Evolutionary conservation across 2,113 vertebrate species (phyloP).

Genomic region (Callipepla squamata): DNA sequence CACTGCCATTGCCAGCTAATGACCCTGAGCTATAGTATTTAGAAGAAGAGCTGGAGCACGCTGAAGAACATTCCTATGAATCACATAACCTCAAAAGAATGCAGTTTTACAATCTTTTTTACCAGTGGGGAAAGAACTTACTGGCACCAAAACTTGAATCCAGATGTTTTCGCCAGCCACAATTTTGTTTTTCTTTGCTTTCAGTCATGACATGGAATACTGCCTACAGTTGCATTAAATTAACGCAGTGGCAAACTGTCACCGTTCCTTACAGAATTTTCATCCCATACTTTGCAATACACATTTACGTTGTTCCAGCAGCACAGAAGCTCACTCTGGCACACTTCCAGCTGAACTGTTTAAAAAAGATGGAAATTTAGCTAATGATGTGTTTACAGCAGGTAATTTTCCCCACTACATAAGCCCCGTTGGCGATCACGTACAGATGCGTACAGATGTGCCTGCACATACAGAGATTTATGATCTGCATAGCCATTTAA

Average conservation of each 20-base stretch:
- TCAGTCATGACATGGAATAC: conserved; percentile 31
- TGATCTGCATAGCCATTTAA: conserved; percentile 1
- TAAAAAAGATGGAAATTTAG: conserved; percentile 14
- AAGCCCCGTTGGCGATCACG: not conserved
- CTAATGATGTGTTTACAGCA: not conserved
- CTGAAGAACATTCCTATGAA: conserved; percentile 54
- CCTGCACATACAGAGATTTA: not conserved
- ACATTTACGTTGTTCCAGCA: conserved; percentile 43
- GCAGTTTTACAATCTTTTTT: conserved; percentile 54
- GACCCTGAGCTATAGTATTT: conserved; percentile 14
- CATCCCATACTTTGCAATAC: conserved; percentile 26
- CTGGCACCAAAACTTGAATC: conserved; percentile 65
- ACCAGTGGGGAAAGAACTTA: conserved; percentile 58
- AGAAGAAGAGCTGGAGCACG: conserved; percentile 25
- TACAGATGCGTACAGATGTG: not conserved
- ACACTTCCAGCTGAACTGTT: conserved; percentile 6
- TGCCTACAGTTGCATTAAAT: conserved; percentile 47
- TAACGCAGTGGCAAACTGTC: conserved; percentile 27
- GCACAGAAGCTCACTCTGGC: conserved; percentile 6
- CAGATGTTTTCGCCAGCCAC: conserved; percentile 71
- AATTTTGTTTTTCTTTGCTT: conserved; percentile 56
- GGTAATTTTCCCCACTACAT: not conserved
- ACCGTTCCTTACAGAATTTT: conserved; percentile 45
- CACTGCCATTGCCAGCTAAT: not conserved
- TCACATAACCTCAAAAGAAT: conserved; percentile 59